These are phyloP conservation scores for Pteronura brasiliensis DNA, from an alignment of 2,113 vertebrate genomes.

Conservation along the genomic window DNA sequence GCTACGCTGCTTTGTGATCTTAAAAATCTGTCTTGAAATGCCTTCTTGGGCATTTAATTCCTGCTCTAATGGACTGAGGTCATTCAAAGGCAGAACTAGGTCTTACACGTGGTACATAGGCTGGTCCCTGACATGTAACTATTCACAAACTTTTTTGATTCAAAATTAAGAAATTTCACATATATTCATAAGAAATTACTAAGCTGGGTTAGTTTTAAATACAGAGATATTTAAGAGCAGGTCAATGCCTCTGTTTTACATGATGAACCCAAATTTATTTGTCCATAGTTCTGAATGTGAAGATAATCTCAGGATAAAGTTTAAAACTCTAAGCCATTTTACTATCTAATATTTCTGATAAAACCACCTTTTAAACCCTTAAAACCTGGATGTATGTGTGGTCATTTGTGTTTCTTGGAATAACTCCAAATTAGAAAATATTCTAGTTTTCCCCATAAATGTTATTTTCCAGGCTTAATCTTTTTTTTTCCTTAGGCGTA, in stretches of 20 bases:
- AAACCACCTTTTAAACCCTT: background rate
- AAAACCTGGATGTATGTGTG: background rate
- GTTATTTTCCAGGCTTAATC: background rate
- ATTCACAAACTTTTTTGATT: background rate
- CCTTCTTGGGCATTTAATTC: background rate
- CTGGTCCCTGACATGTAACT: background rate
- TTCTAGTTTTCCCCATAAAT: background rate
- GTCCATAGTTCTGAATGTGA: background rate
- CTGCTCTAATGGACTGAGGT: background rate
- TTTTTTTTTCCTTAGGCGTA: background rate
- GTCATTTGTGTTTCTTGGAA: background rate
- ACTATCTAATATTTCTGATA: background rate
- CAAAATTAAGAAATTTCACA: background rate
- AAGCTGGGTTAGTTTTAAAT: background rate
- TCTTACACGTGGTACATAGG: background rate
- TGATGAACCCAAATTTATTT: background rate
- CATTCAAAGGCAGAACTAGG: background rate
- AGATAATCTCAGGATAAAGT: background rate
- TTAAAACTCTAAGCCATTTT: background rate
- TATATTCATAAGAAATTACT: background rate
- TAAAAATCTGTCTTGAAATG: background rate
- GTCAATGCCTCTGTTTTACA: rapidly evolving
- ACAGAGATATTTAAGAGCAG: background rate
- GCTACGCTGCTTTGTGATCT: background rate
- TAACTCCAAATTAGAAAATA: background rate